Evolutionary conservation across 2,888 invertebrate genomes (phyloP).

Genomic region (Onthophagus sagittarius): DNA sequence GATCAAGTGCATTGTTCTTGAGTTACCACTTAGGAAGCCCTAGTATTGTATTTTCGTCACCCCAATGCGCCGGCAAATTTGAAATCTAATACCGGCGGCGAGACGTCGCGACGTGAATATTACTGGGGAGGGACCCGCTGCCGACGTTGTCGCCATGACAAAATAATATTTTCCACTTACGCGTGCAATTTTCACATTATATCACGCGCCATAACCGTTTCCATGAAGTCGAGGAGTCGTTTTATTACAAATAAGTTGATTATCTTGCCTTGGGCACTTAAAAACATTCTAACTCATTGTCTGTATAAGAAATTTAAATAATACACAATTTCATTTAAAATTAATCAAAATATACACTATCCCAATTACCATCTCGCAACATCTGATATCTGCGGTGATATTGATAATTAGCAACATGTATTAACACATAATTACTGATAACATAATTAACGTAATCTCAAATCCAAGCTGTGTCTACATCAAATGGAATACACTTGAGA

Average conservation of each 20-base stretch:
- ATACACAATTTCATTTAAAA: too few relatives aligned
- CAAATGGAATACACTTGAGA: too few relatives aligned
- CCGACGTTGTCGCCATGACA: neutral
- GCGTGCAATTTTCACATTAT: slow-evolving; percentile 12
- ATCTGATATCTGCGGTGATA: too few relatives aligned
- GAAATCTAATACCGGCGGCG: slow-evolving; percentile 30
- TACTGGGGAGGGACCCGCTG: neutral
- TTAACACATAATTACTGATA: too few relatives aligned
- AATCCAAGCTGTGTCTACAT: too few relatives aligned
- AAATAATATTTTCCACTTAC: slow-evolving; percentile 11
- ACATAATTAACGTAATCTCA: too few relatives aligned
- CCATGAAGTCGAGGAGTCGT: neutral
- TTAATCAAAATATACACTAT: too few relatives aligned
- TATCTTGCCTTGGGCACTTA: neutral
- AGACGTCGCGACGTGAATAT: neutral
- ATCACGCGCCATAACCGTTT: slow-evolving; percentile 3
- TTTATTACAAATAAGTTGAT: slow-evolving; percentile 6
- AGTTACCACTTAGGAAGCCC: slow-evolving; percentile 27
- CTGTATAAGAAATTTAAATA: too few relatives aligned
- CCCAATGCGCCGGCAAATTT: slow-evolving; percentile 29
- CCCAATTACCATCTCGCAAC: too few relatives aligned
- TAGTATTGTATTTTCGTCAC: slow-evolving; percentile 24
- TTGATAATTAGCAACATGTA: too few relatives aligned
- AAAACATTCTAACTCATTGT: too few relatives aligned
- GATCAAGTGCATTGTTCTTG: slow-evolving; percentile 30